Base-by-base conservation (phyloP, 2,888 invertebrate species). In the Chromoteleia sp. region DNA sequence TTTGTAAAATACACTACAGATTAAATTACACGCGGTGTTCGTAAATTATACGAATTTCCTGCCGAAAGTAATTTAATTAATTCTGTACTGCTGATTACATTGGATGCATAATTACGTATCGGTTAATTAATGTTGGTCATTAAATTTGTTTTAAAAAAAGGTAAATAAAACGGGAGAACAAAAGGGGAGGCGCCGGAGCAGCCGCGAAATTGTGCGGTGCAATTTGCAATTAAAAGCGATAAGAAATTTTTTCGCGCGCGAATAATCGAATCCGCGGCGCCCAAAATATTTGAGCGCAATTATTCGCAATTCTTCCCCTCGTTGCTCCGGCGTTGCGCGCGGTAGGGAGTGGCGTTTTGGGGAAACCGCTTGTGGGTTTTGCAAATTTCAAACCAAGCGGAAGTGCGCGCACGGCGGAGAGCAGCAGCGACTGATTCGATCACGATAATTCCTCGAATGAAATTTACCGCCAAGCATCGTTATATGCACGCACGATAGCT, bases 371-470 rank as follows among this genome's bases (percentile, higher is more conserved):
- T 73, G 81, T 83, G 83, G 81, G 81, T 81, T 82, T 74, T 77
- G 81, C 81, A 82, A 81, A 83, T 79, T 81, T 85, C 85, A 83
- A 86, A 84, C 85, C 77, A 78, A 85, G 84, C 85, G 83, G 85
- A 87, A 87, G 87, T 85, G 85, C 85, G 82, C 83, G 70, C 85
- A 77, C 68, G 59, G 33, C 75, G 85, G 85, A 87, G 87, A 86
- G 85, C 77, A 86, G 88, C 83, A 85, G 82, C 84, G 82, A 86
- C 88, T 88, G 91, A 91, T 91, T 91, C 91, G 89, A 91, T 91
- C 91, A 90, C 91, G 91, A 91, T 91, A 91, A 91, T 91, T 91
- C 90, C 87, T 87, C 87, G 89, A 91, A 91, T 91, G 89, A 90
- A 91, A 91, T 91, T 91, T 91, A 91, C 89, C 89, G 88, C 88